phyloP scores from a whole-genome alignment of 2,888 invertebrate genomes.

The Oscheius sp. region DNA sequence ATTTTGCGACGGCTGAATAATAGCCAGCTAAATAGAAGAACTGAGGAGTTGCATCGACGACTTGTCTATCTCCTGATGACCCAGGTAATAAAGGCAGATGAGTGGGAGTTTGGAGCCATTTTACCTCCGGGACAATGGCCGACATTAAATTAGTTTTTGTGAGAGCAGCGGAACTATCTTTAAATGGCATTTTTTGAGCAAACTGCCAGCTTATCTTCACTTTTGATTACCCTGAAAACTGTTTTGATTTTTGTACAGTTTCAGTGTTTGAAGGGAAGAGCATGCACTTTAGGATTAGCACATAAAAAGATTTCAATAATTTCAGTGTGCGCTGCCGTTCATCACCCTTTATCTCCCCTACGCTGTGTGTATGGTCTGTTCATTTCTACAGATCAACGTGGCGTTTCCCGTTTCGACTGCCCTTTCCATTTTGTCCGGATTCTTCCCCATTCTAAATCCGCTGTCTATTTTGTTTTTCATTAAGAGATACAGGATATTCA shows the following conservation, averaged over 20 bases:
- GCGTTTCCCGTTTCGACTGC: neutral
- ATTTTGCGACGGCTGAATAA: neutral
- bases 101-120: neutral
- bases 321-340: constrained; percentile 11
- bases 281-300: too few relatives aligned
- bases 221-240: neutral
- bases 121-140: too few relatives aligned
- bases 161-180: neutral
- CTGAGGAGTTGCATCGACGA: neutral
- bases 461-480: constrained; percentile 2
- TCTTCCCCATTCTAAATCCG: constrained; percentile 2
- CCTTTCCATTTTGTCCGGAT: neutral
- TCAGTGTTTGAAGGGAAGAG: too few relatives aligned
- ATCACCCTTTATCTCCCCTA: constrained; percentile 2
- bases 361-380: neutral
- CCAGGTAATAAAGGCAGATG: neutral
- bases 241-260: too few relatives aligned
- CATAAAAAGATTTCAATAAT: neutral
- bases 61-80: constrained; percentile 5
- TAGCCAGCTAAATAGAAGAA: neutral
- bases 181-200: neutral
- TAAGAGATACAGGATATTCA: neutral
- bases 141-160: too few relatives aligned
- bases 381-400: neutral
- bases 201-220: neutral